Evolutionary conservation across 2,888 invertebrate genomes (phyloP).

Genomic region (Stenurella melanura): DNA sequence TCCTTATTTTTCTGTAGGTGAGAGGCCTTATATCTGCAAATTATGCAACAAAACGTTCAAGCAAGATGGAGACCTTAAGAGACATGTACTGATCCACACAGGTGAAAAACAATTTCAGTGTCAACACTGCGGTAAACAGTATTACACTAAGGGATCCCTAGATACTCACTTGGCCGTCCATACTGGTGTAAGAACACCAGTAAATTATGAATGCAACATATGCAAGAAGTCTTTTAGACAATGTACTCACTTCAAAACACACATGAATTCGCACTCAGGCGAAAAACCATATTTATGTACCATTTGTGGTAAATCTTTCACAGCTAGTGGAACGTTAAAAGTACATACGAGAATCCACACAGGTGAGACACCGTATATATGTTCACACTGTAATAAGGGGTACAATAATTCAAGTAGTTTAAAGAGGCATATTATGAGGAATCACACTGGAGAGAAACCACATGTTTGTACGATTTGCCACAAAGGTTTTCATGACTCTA

Average conservation of each 20-base stretch:
- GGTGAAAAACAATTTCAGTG: conserved; percentile 51
- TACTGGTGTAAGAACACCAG: conserved; percentile 18
- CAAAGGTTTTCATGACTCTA: conserved; percentile 47
- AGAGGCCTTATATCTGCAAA: conserved; percentile 51
- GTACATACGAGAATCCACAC: conserved; percentile 52
- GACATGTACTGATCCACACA: conserved; percentile 44
- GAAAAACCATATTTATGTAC: conserved; percentile 48
- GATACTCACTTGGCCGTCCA: conserved; percentile 42
- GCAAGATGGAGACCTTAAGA: conserved; percentile 51
- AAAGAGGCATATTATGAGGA: conserved; percentile 46
- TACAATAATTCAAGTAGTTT: conserved; percentile 44
- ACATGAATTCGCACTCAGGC: conserved; percentile 6
- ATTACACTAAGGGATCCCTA: conserved; percentile 46
- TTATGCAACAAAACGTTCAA: conserved; percentile 50
- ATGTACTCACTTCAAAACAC: conserved; percentile 31
- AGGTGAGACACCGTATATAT: conserved; percentile 48
- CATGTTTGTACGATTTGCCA: conserved; percentile 49
- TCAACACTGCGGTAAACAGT: conserved; percentile 52
- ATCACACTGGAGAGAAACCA: conserved; percentile 47
- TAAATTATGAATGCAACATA: conserved; percentile 28
- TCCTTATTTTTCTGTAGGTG: conserved; percentile 44
- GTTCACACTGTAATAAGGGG: conserved; percentile 44
- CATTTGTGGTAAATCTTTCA: conserved; percentile 62
- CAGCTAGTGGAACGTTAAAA: conserved; percentile 56
- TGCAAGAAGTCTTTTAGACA: conserved; percentile 28